Conservation (phyloP, 2,797 vertebrate genomes). For the Anabas testudineus region DNA sequence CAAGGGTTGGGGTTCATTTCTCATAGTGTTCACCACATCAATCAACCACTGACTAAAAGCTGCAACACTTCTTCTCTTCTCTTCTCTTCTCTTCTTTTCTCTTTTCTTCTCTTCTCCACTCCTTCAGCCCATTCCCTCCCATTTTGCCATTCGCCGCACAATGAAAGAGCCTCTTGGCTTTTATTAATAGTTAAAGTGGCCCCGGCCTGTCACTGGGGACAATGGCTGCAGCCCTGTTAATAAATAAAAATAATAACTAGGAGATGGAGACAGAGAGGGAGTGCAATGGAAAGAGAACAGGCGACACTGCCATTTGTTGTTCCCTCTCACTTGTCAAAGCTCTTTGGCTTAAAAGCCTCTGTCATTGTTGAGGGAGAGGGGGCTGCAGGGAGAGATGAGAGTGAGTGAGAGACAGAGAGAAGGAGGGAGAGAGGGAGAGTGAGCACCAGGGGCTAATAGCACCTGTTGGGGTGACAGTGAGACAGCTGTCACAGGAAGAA, state of each 20-base stretch:
- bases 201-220: conserved; percentile 86
- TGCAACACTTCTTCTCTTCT: conserved; percentile 20
- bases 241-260: conserved; percentile 94
- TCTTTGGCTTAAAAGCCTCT: conserved; percentile 93
- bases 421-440: conserved; percentile 54
- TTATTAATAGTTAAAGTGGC: conserved; percentile 94
- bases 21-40: conserved; percentile 52
- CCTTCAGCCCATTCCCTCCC: conserved; percentile 70
- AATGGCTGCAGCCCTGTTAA: conserved; percentile 87
- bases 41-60: conserved; percentile 60
- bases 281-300: conserved; percentile 85
- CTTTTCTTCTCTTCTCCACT: conserved; percentile 27
- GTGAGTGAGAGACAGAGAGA: conserved; percentile 55
- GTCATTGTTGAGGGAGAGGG: conserved; percentile 87
- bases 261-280: conserved; percentile 75
- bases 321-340: conserved; percentile 94
- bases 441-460: conserved; percentile 85
- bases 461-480: conserved; percentile 92
- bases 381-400: conserved; percentile 56
- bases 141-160: conserved; percentile 75
- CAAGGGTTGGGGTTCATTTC: conserved; percentile 34
- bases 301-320: conserved; percentile 91
- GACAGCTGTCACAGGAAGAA: conserved; percentile 87
- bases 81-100: conserved; percentile 20
- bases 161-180: conserved; percentile 83